Conservation (phyloP, 2,113 vertebrate species). For the Hippocampus comes region DNA sequence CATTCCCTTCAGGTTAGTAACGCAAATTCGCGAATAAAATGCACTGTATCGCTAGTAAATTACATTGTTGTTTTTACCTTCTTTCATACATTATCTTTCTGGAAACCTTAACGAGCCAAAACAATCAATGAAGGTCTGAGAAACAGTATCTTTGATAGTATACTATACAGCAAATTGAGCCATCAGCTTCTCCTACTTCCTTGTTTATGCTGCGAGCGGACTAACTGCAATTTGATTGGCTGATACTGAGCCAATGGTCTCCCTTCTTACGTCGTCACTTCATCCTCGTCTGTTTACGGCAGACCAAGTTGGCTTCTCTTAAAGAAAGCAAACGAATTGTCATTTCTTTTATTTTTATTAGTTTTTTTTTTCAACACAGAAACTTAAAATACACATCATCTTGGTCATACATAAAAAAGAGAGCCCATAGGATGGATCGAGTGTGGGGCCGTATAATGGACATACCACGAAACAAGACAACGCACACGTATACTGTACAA, state of each 20-base stretch:
- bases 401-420: neutral
- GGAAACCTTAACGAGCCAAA: neutral
- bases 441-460: neutral
- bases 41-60: neutral
- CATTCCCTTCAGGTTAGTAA: neutral
- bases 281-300: neutral
- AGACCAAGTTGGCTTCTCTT: neutral
- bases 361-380: neutral
- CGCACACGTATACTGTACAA: neutral
- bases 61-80: constrained; percentile 35
- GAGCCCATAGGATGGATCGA: neutral
- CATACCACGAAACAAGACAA: too few relatives aligned
- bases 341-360: neutral
- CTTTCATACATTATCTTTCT: neutral
- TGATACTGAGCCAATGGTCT: constrained; percentile 18
- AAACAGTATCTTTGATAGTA: neutral
- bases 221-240: constrained; percentile 31
- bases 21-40: neutral
- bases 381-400: neutral
- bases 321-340: neutral
- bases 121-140: accelerated
- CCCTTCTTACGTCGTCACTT: too few relatives aligned
- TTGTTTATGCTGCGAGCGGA: constrained; percentile 49
- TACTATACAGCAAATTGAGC: neutral
- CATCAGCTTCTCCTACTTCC: constrained; percentile 17